A percentile compares a stretch with the other conserved stretches of the same genome.
Evolutionary conservation across 2,113 vertebrate genomes (phyloP).

Genomic region (Hemiprocne comata): DNA sequence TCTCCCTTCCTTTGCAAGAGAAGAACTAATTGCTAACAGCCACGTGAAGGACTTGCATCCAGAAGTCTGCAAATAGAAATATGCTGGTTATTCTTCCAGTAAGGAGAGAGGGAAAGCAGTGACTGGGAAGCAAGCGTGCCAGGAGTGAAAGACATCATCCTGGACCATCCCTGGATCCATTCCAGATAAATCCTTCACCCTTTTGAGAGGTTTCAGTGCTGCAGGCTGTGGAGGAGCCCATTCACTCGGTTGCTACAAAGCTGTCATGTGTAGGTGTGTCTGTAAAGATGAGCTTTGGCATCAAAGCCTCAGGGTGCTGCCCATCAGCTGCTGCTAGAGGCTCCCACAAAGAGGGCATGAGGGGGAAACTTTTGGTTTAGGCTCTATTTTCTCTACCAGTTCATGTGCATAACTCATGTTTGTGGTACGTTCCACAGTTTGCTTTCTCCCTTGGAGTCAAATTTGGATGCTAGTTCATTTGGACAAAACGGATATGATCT

Average conservation of each 20-base stretch:
- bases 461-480: not conserved
- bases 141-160: not conserved
- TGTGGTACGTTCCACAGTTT: not conserved
- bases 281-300: not conserved
- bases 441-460: not conserved
- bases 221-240: not conserved
- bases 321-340: not conserved
- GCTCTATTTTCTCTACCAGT: not conserved
- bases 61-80: not conserved
- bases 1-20: not conserved
- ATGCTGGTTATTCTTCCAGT: not conserved
- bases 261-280: not conserved
- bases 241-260: not conserved
- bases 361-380: not conserved
- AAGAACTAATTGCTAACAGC: not conserved
- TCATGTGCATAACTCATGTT: not conserved
- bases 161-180: not conserved
- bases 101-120: not conserved
- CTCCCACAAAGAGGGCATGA: not conserved
- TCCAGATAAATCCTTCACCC: not conserved
- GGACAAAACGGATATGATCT: not conserved
- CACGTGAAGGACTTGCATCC: not conserved
- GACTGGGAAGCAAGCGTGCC: not conserved
- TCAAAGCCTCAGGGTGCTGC: not conserved
- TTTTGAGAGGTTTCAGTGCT: not conserved